Evolutionary conservation across 2,888 invertebrate genomes (phyloP), one percentile per base, ranked within the genome.

Genomic region (Cephus runcator): DNA sequence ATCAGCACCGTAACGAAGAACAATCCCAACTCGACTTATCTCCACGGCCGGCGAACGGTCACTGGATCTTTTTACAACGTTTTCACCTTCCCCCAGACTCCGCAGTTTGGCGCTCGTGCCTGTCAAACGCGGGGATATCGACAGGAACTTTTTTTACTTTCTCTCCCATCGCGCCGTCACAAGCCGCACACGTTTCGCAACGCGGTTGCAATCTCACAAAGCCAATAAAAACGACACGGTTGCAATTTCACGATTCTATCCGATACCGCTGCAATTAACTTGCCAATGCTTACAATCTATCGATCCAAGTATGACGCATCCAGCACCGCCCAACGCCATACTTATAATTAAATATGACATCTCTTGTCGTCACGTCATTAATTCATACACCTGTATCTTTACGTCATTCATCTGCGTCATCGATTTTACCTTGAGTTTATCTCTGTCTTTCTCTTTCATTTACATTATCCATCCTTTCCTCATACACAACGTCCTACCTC

Each of bases 301-400:
- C 81, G 83, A 81, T 84, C 76, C 69, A 79, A 74, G 75, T 69
- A 73, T 79, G 80, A 81, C 79, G 77, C 79, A 84, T 80, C 15
- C 56, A 81, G 71, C 80, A 80, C 81, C 80, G 80, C 79, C 82
- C 80, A 79, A 76, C 78, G 74, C 79, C 80, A 82, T 78, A 79
- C 71, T 81, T 83, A 82, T 82, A 84, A 80, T 84, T 83, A 79
- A 79, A 69, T 75, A 69, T 84, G 84, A 84, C 76, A 36, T 69
- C 40, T 30, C 69, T 68, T 79, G 11, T 69, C 35, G 15, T 73
- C 35, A 31, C 56, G 71, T 36, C 75, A 73, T 79, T 84, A 71
- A 80, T 78, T 84, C 82, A 82, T 78, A 83, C 82, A 78, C 84
- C 83, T 80, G 80, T 77, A 80, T 75, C 79, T 79, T 79, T 71